phyloP scores from a whole-genome alignment of 1,140 invertebrate species.

The Lepidostoma basale region DNA sequence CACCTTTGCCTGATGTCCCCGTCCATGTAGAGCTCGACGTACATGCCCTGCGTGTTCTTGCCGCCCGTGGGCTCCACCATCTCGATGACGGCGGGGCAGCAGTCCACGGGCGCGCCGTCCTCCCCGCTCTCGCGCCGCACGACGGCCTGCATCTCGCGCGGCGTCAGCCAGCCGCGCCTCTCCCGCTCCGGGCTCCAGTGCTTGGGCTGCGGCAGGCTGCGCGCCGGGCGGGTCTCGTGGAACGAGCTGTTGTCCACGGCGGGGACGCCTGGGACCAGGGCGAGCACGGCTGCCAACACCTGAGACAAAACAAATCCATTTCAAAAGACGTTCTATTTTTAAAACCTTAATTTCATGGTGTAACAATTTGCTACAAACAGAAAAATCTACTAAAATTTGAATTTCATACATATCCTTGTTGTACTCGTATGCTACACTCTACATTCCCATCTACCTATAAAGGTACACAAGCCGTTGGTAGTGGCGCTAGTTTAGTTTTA shows the following conservation, averaged over 20 bases:
- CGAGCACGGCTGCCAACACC: slow-evolving; percentile 43
- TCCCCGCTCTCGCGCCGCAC: slow-evolving; percentile 65
- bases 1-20: slow-evolving; percentile 64
- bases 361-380: too few relatives aligned
- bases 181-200: slow-evolving; percentile 25
- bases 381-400: too few relatives aligned
- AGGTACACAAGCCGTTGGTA: too few relatives aligned
- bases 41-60: slow-evolving; percentile 71
- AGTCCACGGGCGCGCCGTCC: slow-evolving; percentile 67
- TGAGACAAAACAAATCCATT: slow-evolving; percentile 16
- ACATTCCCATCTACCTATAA: too few relatives aligned
- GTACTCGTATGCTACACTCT: too few relatives aligned
- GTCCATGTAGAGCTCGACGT: slow-evolving; percentile 78
- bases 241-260: slow-evolving; percentile 39
- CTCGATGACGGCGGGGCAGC: slow-evolving; percentile 79
- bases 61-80: slow-evolving; percentile 80
- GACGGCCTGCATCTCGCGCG: slow-evolving; percentile 68
- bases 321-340: background rate
- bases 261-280: slow-evolving; percentile 22
- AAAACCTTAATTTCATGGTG: background rate
- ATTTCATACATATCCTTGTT: too few relatives aligned
- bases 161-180: slow-evolving; percentile 49
- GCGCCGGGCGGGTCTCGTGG: slow-evolving; percentile 24
- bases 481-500: too few relatives aligned
- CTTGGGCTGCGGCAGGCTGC: slow-evolving; percentile 31